Evolutionary conservation across 2,888 invertebrate species (phyloP).

Genomic region (Odontocolon sp.): DNA sequence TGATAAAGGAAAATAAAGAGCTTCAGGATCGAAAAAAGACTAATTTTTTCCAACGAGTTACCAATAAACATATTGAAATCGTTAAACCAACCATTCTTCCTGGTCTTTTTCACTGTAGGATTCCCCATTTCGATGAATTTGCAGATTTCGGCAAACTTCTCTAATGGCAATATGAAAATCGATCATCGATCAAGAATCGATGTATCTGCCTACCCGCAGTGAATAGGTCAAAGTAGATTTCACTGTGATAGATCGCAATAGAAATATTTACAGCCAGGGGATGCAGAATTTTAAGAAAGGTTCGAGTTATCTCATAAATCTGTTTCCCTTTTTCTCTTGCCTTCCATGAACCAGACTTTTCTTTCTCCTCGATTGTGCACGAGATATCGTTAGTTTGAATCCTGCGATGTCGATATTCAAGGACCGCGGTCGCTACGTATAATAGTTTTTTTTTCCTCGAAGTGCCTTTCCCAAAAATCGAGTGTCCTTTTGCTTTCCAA

Average conservation of each 20-base stretch:
- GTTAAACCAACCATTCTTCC: background rate
- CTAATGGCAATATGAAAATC: background rate
- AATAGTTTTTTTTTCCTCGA: constrained; percentile 19
- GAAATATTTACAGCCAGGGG: background rate
- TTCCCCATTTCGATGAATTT: background rate
- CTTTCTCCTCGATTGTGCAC: constrained; percentile 14
- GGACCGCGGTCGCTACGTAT: no score
- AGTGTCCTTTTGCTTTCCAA: background rate
- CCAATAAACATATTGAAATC: background rate
- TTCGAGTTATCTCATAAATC: constrained; percentile 26
- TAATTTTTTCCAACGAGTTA: constrained; percentile 8
- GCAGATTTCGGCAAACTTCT: background rate
- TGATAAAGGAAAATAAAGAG: constrained; percentile 47
- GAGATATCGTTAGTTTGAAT: constrained; percentile 8
- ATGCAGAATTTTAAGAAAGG: constrained; percentile 24
- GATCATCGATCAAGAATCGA: constrained; percentile 21
- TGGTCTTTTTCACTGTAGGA: background rate
- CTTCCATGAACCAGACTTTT: background rate
- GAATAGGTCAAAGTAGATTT: constrained; percentile 3
- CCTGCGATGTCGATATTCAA: background rate
- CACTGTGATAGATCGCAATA: background rate
- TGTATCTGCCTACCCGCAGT: background rate
- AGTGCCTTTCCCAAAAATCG: background rate
- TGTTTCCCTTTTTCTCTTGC: background rate
- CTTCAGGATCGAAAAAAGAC: constrained; percentile 1